Conservation (phyloP, 2,113 vertebrate species). For the Daboia siamensis region DNA sequence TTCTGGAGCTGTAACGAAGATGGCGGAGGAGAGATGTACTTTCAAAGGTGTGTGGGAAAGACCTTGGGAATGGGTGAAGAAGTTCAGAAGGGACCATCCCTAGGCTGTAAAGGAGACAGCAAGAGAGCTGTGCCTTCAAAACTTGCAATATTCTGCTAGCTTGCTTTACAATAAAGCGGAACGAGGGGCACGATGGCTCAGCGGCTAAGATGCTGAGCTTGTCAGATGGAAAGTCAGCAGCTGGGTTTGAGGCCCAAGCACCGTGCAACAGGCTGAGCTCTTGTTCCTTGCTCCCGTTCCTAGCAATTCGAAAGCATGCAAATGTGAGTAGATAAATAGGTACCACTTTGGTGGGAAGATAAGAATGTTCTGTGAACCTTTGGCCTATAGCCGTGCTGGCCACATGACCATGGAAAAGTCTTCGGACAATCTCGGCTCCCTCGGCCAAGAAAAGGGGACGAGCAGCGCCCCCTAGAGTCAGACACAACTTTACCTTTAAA, state of each 20-base stretch:
- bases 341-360: background rate
- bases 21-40: background rate
- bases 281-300: background rate
- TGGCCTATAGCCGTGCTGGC: background rate
- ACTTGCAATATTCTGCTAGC: background rate
- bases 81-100: background rate
- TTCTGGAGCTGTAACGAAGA: background rate
- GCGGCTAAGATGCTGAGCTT: background rate
- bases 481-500: background rate
- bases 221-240: background rate
- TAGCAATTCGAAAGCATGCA: background rate
- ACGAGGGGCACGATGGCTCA: background rate
- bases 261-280: background rate
- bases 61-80: background rate
- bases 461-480: background rate
- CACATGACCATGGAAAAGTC: background rate
- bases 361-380: background rate
- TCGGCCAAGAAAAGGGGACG: background rate
- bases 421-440: background rate
- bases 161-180: background rate
- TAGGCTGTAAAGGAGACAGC: background rate
- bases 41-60: background rate
- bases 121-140: background rate
- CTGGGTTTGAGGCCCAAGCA: background rate
- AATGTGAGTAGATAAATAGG: background rate